phyloP scores from a whole-genome alignment of 2,797 vertebrate genomes.

The Smutsia gigantea region DNA sequence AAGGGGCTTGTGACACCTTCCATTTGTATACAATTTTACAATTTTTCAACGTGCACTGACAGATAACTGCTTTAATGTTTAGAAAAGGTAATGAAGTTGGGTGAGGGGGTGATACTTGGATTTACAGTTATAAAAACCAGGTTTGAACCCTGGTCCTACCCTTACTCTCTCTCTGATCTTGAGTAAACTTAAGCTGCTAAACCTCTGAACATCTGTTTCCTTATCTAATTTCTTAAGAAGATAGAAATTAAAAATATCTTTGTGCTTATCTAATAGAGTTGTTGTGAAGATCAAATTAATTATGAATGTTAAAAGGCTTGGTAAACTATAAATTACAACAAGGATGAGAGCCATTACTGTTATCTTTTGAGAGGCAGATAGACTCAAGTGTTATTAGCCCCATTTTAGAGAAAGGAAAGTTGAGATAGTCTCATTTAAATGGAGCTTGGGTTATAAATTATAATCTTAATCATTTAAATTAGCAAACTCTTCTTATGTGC shows the following conservation, averaged over 20 bases:
- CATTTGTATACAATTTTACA: constrained; percentile 51
- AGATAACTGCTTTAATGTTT: constrained; percentile 50
- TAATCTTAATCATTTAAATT: constrained; percentile 33
- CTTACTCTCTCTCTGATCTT: not conserved
- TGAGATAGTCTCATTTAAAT: constrained; percentile 45
- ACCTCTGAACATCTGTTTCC: constrained; percentile 29
- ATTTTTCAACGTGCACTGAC: constrained; percentile 29
- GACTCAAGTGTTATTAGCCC: not conserved
- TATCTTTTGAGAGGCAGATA: not conserved
- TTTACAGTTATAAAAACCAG: constrained; percentile 51
- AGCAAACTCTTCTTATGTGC: not conserved
- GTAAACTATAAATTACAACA: constrained; percentile 46
- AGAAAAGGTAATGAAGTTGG: constrained; percentile 6
- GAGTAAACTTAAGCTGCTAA: constrained; percentile 8
- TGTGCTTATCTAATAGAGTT: not conserved
- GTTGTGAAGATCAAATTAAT: constrained; percentile 33
- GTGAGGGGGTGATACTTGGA: not conserved
- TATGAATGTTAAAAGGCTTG: constrained; percentile 13
- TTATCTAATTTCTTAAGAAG: constrained; percentile 55
- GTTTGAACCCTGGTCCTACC: not conserved
- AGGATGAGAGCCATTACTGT: not conserved
- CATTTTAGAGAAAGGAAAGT: not conserved
- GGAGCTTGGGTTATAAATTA: not conserved
- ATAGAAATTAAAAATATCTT: constrained; percentile 31
- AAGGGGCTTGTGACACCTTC: constrained; percentile 32